Conservation (phyloP, 2,888 invertebrate genomes). For the Lycia hirtaria region DNA sequence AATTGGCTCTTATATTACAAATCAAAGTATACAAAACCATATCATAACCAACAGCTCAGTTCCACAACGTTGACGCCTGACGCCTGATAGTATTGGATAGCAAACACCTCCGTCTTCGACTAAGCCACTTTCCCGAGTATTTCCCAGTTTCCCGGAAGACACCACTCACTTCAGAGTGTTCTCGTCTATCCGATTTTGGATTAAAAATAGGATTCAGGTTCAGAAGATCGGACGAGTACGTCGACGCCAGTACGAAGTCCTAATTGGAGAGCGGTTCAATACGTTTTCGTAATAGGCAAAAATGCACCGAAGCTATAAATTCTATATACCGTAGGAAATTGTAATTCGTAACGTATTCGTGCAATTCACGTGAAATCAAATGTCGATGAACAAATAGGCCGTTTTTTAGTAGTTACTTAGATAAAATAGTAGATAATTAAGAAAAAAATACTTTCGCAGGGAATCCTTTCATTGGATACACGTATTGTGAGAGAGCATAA, state of each 20-base stretch:
- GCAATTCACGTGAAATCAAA: too few relatives aligned
- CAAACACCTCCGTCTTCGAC: neutral
- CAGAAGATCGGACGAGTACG: conserved; percentile 13
- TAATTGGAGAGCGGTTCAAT: conserved; percentile 3
- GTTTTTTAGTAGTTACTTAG: too few relatives aligned
- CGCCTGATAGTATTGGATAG: conserved; percentile 12
- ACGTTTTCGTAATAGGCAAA: neutral
- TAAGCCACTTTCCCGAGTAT: conserved; percentile 8
- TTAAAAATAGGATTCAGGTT: conserved; percentile 28
- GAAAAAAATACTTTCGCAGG: too few relatives aligned
- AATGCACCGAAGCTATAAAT: too few relatives aligned
- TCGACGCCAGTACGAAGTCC: too few relatives aligned
- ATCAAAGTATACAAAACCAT: neutral
- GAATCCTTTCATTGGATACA: too few relatives aligned
- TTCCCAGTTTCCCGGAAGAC: conserved; percentile 31
- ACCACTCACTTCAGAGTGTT: conserved; percentile 18
- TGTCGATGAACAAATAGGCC: too few relatives aligned
- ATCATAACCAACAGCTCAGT: neutral
- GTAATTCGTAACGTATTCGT: too few relatives aligned
- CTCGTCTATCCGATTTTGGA: conserved; percentile 18
- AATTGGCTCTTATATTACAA: too few relatives aligned
- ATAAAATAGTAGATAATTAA: too few relatives aligned
- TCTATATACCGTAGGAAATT: too few relatives aligned
- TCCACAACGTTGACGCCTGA: neutral
- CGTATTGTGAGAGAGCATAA: too few relatives aligned